Percentiles rank a stretch among this genome's conserved stretches.
These are phyloP conservation scores for Cirrhinus molitorella DNA, from an alignment of 2,797 vertebrate species.

Conservation along the genomic window DNA sequence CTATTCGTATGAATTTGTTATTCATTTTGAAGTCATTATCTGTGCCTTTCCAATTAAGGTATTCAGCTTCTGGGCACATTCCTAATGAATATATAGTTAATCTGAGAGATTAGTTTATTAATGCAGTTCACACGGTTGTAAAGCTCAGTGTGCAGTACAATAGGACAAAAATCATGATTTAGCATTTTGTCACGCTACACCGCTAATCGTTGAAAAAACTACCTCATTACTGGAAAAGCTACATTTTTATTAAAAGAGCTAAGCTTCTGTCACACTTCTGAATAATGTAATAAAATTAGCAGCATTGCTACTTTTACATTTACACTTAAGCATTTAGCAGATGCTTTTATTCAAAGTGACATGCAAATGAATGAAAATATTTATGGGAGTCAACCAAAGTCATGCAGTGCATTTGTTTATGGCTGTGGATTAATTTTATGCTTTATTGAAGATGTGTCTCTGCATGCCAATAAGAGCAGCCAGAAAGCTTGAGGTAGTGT, in stretches of 20 bases:
- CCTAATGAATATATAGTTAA: neutral
- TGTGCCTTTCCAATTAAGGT: neutral
- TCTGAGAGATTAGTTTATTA: constrained; percentile 3
- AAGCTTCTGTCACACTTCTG: constrained; percentile 2
- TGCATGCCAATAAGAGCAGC: neutral
- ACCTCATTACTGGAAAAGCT: neutral
- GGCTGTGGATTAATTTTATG: neutral
- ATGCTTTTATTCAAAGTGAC: neutral
- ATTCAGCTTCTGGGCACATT: neutral
- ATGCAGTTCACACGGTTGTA: neutral
- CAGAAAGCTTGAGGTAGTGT: neutral
- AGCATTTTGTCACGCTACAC: neutral
- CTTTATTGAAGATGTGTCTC: neutral
- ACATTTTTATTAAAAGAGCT: neutral
- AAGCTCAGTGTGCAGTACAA: neutral
- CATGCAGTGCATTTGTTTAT: too few relatives aligned
- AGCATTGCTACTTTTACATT: neutral
- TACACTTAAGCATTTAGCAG: neutral
- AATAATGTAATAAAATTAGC: neutral
- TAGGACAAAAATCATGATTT: neutral
- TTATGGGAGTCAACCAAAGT: too few relatives aligned
- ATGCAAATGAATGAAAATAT: too few relatives aligned
- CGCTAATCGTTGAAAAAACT: neutral
- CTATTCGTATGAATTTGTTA: neutral
- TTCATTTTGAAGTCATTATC: neutral